These are phyloP conservation scores for Drosophila miranda DNA, from an alignment of 1,140 invertebrate genomes.

Conservation along the genomic window DNA sequence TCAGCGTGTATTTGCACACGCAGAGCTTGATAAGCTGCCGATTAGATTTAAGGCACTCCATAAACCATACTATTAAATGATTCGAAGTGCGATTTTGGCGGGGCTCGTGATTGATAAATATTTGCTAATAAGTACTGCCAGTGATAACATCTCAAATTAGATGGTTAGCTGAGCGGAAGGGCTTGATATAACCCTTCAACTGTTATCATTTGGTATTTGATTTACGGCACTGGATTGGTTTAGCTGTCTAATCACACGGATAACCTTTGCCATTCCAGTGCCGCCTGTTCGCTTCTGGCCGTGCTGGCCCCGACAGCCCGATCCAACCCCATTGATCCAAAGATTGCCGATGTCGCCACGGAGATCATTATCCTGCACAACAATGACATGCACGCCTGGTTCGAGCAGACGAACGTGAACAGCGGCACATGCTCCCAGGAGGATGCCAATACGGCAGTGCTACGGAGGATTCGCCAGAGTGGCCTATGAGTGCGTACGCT, in stretches of 20 bases:
- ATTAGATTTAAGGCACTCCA: slow-evolving; percentile 45
- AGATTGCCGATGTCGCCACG: slow-evolving; percentile 75
- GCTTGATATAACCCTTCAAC: too few species aligned
- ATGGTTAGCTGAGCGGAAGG: too few species aligned
- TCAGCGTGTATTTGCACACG: slow-evolving; percentile 36
- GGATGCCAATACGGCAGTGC: slow-evolving; percentile 85
- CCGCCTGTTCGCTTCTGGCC: slow-evolving; percentile 9
- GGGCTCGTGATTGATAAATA: slow-evolving; percentile 81
- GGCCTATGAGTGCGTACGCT: slow-evolving; percentile 84
- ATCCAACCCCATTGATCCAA: slow-evolving; percentile 48
- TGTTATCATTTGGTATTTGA: too few species aligned
- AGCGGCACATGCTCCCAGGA: slow-evolving; percentile 86
- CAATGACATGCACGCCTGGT: slow-evolving; percentile 94
- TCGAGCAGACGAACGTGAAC: slow-evolving; percentile 89
- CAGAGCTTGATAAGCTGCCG: slow-evolving; percentile 36
- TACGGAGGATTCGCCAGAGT: slow-evolving; percentile 93
- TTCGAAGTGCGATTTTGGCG: slow-evolving; percentile 72
- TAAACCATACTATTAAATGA: slow-evolving; percentile 40
- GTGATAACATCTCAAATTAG: neutral
- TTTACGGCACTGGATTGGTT: neutral
- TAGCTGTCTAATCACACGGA: slow-evolving; percentile 1
- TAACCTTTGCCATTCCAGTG: slow-evolving; percentile 9
- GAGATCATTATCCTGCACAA: slow-evolving; percentile 90
- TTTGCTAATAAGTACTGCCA: neutral
- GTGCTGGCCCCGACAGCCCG: slow-evolving; percentile 9